Percentiles rank a stretch among this genome's conserved stretches.
Conservation (phyloP, 2,797 vertebrate genomes). For the Oophaga sylvatica region DNA sequence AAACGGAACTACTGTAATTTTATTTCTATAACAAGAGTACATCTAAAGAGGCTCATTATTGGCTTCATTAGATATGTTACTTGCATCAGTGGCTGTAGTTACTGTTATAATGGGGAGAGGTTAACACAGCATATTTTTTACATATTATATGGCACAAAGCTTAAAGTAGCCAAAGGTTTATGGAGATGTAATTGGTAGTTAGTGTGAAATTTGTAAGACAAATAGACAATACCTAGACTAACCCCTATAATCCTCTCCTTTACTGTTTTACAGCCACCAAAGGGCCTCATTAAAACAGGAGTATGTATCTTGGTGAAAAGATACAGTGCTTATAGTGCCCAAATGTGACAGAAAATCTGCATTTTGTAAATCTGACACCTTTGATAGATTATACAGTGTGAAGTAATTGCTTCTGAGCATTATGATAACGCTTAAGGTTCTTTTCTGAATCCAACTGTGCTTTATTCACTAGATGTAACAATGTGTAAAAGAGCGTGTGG, state of each 20-base stretch:
- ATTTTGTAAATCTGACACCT: slow-evolving; percentile 86
- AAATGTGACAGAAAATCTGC: slow-evolving; percentile 85
- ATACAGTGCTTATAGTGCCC: slow-evolving; percentile 80
- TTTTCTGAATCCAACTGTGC: slow-evolving; percentile 79
- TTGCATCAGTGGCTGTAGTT: slow-evolving; percentile 85
- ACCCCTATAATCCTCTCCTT: slow-evolving; percentile 82
- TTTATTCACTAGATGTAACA: slow-evolving; percentile 76
- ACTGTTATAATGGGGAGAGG: slow-evolving; percentile 79
- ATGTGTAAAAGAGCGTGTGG: slow-evolving; percentile 72
- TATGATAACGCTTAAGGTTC: slow-evolving; percentile 77
- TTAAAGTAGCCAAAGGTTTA: slow-evolving; percentile 89
- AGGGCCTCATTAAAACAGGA: slow-evolving; percentile 90
- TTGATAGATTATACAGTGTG: slow-evolving; percentile 86
- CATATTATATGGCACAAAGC: slow-evolving; percentile 81
- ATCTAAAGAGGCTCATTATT: slow-evolving; percentile 90
- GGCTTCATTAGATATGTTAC: slow-evolving; percentile 89
- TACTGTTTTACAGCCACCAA: slow-evolving; percentile 89
- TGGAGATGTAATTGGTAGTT: slow-evolving; percentile 92
- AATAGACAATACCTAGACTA: slow-evolving; percentile 88
- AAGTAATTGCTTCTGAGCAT: slow-evolving; percentile 81
- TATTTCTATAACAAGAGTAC: slow-evolving; percentile 83
- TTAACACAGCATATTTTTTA: slow-evolving; percentile 83
- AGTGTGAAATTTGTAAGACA: slow-evolving; percentile 95
- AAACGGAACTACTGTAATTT: slow-evolving; percentile 81
- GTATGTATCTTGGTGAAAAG: slow-evolving; percentile 82